Percentiles rank a stretch among this genome's conserved stretches.
Conservation (phyloP, 2,113 vertebrate species). For the Etheostoma spectabile region DNA sequence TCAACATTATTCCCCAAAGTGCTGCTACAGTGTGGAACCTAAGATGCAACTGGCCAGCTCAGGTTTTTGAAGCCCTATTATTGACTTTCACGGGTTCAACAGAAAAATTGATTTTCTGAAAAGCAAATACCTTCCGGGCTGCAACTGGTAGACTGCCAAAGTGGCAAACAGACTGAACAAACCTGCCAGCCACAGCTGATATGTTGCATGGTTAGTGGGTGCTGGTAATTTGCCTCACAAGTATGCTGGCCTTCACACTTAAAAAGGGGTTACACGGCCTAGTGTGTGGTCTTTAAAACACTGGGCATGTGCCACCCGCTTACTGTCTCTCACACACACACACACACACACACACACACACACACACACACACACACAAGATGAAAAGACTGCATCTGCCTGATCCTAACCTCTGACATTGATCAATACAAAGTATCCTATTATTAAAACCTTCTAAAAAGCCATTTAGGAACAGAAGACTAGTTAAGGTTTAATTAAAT, state of each 20-base stretch:
- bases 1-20: background rate
- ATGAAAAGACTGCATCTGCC: background rate
- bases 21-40: accelerated
- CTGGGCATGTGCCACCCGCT: background rate
- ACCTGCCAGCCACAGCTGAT: background rate
- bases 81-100: slow-evolving; percentile 9
- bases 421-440: background rate
- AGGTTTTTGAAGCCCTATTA: background rate
- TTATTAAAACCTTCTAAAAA: background rate
- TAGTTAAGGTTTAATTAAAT: background rate
- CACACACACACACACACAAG: background rate
- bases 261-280: background rate
- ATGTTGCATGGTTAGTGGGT: background rate
- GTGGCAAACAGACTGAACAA: background rate
- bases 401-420: slow-evolving; percentile 16
- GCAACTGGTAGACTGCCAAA: slow-evolving; percentile 10
- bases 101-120: slow-evolving; percentile 40
- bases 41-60: background rate
- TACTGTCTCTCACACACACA: no score
- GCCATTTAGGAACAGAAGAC: background rate
- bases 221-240: slow-evolving; percentile 5
- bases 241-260: background rate
- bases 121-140: slow-evolving; percentile 31
- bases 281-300: slow-evolving; percentile 4
- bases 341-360: background rate